Evolutionary conservation across 2,888 invertebrate species (phyloP).

Genomic region (Ditylenchus weischeri): DNA sequence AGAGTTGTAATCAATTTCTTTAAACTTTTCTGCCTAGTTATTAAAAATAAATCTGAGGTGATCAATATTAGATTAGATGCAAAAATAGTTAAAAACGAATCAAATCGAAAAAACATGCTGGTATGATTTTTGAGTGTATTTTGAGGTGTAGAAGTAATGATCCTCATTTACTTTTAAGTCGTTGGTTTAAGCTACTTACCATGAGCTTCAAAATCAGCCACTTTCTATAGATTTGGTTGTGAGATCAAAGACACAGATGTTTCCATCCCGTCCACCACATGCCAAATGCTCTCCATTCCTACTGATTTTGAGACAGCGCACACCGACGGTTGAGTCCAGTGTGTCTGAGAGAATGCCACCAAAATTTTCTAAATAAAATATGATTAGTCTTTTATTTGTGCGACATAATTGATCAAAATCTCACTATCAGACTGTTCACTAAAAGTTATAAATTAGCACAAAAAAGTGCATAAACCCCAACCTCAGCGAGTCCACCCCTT

Average conservation of each 20-base stretch:
- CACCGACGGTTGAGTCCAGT: constrained; percentile 70
- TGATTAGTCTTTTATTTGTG: neutral
- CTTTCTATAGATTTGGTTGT: constrained; percentile 47
- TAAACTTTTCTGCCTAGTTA: too few species aligned
- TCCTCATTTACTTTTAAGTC: too few species aligned
- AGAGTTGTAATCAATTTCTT: too few species aligned
- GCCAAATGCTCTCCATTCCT: constrained; percentile 85
- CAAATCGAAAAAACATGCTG: too few species aligned
- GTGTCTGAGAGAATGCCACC: constrained; percentile 40
- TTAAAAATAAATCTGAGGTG: too few species aligned
- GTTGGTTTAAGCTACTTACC: too few species aligned
- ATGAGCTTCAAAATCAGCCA: constrained; percentile 87
- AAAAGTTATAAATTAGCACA: neutral
- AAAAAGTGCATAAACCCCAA: too few species aligned
- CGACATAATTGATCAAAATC: constrained; percentile 4
- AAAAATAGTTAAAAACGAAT: too few species aligned
- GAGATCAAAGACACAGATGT: constrained; percentile 67
- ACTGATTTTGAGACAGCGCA: constrained; percentile 82
- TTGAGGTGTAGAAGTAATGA: too few species aligned
- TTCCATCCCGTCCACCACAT: constrained; percentile 80
- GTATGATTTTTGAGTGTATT: too few species aligned
- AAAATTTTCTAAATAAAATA: constrained; percentile 36
- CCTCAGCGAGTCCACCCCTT: constrained; percentile 15
- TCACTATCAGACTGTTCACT: constrained; percentile 36
- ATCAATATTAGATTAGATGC: too few species aligned